phyloP scores from a whole-genome alignment of 2,797 vertebrate species.

The Poecilia picta region DNA sequence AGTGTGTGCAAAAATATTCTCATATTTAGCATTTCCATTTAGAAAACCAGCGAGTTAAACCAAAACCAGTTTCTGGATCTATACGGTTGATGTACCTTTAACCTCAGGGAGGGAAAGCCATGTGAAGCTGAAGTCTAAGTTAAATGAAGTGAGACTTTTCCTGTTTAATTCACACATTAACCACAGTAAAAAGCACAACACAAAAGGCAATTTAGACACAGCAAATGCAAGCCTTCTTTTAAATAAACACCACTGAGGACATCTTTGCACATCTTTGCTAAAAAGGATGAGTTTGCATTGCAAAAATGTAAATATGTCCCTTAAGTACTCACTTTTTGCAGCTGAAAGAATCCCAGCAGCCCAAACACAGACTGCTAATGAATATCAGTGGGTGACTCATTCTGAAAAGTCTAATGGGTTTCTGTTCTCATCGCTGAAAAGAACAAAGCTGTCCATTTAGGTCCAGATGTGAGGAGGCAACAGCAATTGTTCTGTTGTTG shows the following conservation, averaged over 20 bases:
- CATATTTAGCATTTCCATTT: neutral
- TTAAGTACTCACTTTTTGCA: slow-evolving; percentile 1
- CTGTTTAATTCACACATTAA: neutral
- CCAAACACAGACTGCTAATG: neutral
- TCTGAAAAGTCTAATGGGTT: slow-evolving; percentile 34
- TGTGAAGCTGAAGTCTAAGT: neutral
- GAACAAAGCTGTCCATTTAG: slow-evolving; percentile 20
- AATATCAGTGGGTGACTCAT: slow-evolving; percentile 40
- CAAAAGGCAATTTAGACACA: neutral
- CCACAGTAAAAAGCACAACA: neutral
- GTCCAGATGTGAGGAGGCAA: slow-evolving; percentile 36
- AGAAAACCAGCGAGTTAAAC: neutral
- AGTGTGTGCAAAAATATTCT: neutral
- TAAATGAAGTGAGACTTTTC: neutral
- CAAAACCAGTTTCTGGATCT: neutral
- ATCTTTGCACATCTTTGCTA: neutral
- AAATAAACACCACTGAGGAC: neutral
- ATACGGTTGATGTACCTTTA: neutral
- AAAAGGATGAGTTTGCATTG: neutral
- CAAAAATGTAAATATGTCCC: neutral
- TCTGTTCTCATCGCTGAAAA: slow-evolving; percentile 36
- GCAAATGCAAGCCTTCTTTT: neutral
- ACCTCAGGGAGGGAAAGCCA: neutral
- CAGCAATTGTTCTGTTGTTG: slow-evolving; percentile 27
- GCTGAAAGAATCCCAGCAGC: slow-evolving; percentile 5